Evolutionary conservation across 2,797 vertebrate species (phyloP), one percentile per base, ranked within the genome.

Genomic region (Sebastes vulpes): DNA sequence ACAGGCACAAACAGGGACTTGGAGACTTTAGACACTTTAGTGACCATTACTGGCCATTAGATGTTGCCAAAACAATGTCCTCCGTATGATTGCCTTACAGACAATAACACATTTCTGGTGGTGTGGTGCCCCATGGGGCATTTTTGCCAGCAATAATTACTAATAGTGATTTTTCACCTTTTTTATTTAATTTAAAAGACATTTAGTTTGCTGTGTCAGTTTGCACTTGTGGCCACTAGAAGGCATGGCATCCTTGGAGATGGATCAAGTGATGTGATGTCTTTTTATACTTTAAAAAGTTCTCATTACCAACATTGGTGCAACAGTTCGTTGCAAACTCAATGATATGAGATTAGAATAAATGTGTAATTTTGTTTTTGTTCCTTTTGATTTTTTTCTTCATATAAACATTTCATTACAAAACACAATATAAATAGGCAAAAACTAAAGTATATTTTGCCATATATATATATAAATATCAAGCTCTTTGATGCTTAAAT

Each of bases 141-240:
- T 23, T 58, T 12, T 32, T 32, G 5, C 3, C 73, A 57, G 3
- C 7, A 58, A 20, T 14, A 14, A 29, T 42, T 25, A 60, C 7
- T 18, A 60, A 5, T 6, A 6, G 9, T 20, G 14, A 25, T 57
- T 61, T 11, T 61, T 54, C 28, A 11, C 16, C 4, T 8, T 58
- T 70, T 38, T 14, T 2, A 20, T 21, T 2, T 12, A 12, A 3
- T 10, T 53, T 16, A 54, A 32, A 16, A 53, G 11, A 2, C 5
- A 26, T 50, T 11, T 10, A 20, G 14, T 26, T 1, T 42, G 18
- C 2, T 59, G 14, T 35, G 12, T 52, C 61, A 65, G 1, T 72
- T 71, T 31, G 2, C 50, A 20, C 48, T 38, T 72, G 42, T 21
- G 16, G 29, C 68, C 85, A 79, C 78, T 71, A 82, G 82, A 74